Conservation (phyloP, 2,113 vertebrate species). For the Pontoporia blainvillei region DNA sequence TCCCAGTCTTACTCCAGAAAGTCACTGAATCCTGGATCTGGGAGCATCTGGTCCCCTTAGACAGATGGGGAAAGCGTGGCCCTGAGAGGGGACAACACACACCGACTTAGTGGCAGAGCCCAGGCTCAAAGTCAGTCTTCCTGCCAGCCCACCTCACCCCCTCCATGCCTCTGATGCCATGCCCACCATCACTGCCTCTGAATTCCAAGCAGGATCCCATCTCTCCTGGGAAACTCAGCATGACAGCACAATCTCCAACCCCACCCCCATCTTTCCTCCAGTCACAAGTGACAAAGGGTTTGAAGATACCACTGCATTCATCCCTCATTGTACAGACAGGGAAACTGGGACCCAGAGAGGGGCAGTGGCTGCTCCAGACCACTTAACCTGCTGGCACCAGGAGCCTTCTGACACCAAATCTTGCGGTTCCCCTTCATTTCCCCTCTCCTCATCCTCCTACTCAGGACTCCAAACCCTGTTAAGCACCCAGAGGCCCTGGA, state of each 20-base stretch:
- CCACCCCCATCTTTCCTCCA: background rate
- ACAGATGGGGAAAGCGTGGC: background rate
- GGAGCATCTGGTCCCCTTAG: background rate
- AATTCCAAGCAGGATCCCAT: background rate
- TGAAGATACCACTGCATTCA: background rate
- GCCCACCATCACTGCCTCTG: background rate
- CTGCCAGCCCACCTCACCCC: background rate
- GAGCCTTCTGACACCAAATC: background rate
- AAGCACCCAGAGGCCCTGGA: background rate
- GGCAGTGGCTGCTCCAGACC: background rate
- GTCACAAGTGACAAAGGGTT: background rate
- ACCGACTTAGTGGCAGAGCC: background rate
- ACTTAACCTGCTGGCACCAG: background rate
- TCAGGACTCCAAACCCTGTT: background rate
- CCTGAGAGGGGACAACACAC: background rate
- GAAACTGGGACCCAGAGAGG: background rate
- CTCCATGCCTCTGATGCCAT: background rate
- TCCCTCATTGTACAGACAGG: background rate
- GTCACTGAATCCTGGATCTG: background rate
- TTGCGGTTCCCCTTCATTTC: background rate
- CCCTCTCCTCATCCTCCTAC: background rate
- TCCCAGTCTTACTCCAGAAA: background rate
- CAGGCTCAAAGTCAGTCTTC: background rate
- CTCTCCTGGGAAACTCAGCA: background rate
- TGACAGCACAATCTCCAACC: background rate